Base-by-base conservation (phyloP, 2,113 vertebrate species). In the Ailuropoda melanoleuca region DNA sequence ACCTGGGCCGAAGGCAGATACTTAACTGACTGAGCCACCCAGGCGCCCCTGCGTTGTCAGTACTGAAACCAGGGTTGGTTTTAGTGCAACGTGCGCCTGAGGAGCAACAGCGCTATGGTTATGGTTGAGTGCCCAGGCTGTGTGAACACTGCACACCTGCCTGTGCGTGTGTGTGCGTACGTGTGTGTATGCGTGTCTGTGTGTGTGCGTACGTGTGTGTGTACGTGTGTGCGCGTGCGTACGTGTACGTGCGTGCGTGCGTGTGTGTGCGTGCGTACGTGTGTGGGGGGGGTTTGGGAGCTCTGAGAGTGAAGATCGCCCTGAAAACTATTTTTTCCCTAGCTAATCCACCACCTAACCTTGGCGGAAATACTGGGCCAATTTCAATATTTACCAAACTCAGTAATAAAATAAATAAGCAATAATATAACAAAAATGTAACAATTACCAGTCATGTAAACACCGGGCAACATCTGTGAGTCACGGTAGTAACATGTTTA, bases 41-140 rank as follows among this genome's bases (percentile, higher is more conserved):
- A 24, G 56, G 21, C 9, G 3, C 24, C 58, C 58, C 58, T 26
- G 24, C 24, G 12, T 24, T 1, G 11, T 39, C 26, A 13, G 66
- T 31, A n/a, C 1, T 46, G n/a, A 88, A 26, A 39, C 19, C 62
- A 83, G 48, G 48, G 19, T 6, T 46, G n/a, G 68, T 6, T 29
- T 56, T 8, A 24, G 48, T 17, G 70, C 81, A 18, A 3, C 2
- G 26, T 34, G 12, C 18, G 43, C 39, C 68, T 4, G n/a, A 85
- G 8, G 8, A 37, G n/a, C 43, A 55, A 39, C 8, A 17, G 4
- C 1, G 11, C 0, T 4, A 43, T 6, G 43, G 4, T 43, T 43
- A 43, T 6, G 43, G 11, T 4, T 1, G 6, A 55, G 37, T 0
- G 14, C 6, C 2, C n/a, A 55, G 46, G 39, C 46, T 66, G 56